phyloP scores from a whole-genome alignment of 2,797 vertebrate species.

The Leucoraja ocellata region DNA sequence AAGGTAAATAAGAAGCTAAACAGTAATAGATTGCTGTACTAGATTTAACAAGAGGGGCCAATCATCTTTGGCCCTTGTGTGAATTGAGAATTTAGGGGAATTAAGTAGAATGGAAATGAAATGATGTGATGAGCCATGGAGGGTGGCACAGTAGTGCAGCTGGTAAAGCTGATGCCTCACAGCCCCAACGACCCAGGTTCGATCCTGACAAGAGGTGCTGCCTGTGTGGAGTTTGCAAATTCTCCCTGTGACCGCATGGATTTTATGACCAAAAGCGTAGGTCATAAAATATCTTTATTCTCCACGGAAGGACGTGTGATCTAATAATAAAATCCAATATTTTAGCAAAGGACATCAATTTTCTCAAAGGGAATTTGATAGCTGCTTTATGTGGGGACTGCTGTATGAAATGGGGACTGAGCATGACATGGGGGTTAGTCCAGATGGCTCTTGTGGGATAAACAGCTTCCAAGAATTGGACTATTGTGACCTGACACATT shows the following conservation, averaged over 20 bases:
- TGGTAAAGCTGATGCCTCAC: too few species aligned
- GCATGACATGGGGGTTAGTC: not conserved
- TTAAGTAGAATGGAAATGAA: not conserved
- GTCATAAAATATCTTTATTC: not conserved
- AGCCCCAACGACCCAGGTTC: too few species aligned
- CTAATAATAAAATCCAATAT: not conserved
- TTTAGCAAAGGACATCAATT: not conserved
- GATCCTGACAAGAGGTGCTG: too few species aligned
- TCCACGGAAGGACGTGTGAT: not conserved
- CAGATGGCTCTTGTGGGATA: not conserved
- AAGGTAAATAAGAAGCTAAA: not conserved
- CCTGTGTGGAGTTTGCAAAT: too few species aligned
- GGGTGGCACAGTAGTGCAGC: too few species aligned
- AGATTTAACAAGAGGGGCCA: not conserved
- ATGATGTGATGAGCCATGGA: not conserved
- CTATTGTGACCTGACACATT: not conserved
- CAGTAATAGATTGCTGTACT: not conserved
- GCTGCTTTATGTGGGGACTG: not conserved
- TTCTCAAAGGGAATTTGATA: not conserved
- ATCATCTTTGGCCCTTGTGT: not conserved
- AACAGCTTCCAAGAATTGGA: not conserved
- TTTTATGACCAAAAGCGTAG: not conserved
- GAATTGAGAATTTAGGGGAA: not conserved
- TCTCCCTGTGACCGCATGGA: too few species aligned
- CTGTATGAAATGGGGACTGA: not conserved